phyloP scores from a whole-genome alignment of 2,797 vertebrate genomes.

The Miichthys miiuy region DNA sequence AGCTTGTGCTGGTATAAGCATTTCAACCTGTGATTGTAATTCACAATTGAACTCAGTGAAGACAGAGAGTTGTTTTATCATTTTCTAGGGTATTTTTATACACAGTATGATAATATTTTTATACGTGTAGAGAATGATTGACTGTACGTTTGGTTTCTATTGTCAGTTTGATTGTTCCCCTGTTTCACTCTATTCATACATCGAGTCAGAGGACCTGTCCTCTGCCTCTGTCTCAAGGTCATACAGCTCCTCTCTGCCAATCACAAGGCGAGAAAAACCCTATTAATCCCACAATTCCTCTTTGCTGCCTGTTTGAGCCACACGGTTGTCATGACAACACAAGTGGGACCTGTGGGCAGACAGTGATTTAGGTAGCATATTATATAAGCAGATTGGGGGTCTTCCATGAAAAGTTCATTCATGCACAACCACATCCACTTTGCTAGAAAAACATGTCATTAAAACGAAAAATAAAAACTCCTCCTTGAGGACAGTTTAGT shows the following conservation, averaged over 20 bases:
- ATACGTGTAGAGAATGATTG: background rate
- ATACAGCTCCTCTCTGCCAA: constrained; percentile 62
- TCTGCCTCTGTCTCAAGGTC: constrained; percentile 77
- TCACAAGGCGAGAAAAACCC: constrained; percentile 61
- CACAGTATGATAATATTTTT: background rate
- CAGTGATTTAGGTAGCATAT: constrained; percentile 50
- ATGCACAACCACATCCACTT: constrained; percentile 5
- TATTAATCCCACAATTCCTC: constrained; percentile 74
- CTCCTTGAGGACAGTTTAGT: background rate
- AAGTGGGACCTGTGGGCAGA: constrained; percentile 50
- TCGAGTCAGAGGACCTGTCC: constrained; percentile 24
- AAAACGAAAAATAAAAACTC: background rate
- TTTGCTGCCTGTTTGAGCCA: constrained; percentile 61
- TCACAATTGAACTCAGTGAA: constrained; percentile 6
- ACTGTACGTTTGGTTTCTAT: background rate
- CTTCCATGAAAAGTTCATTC: constrained; percentile 30
- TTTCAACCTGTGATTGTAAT: background rate
- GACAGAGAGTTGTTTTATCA: background rate
- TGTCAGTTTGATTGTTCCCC: background rate
- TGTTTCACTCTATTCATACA: constrained; percentile 8
- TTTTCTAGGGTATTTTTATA: background rate
- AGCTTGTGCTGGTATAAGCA: constrained; percentile 7
- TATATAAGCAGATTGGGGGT: constrained; percentile 47
- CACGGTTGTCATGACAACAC: constrained; percentile 80
- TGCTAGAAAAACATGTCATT: background rate